Base-by-base conservation (phyloP, 2,797 vertebrate genomes). In the Sarcoramphus papa region DNA sequence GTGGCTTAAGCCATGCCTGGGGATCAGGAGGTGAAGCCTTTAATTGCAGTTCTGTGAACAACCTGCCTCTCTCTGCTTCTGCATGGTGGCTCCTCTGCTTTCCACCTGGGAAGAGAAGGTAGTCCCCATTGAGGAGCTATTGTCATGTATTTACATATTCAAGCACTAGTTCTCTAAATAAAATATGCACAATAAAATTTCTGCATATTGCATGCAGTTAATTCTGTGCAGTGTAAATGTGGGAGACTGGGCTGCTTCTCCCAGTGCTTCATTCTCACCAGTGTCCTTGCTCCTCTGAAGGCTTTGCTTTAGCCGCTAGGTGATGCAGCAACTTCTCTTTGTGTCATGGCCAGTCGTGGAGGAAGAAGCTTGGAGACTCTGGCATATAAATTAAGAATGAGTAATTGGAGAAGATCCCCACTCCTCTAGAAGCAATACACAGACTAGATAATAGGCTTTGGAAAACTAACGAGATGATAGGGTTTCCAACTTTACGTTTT, bases 401-500 rank as follows among this genome's bases (percentile, higher is more conserved):
- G 93, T 95, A 94, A 95, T 90, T 94, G 91, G 87, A 96, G 83
- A 95, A 88, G 89, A 92, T 80, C 65, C 86, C 48, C 30, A 12
- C 65, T 96, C 77, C 64, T 95, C 92, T 83, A 92, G 85, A 90
- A 96, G 82, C 6, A 74, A 84, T 92, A 53, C 40, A 22, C 65
- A 92, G 76, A 64, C 59, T 84, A 92, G 91, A 96, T 92, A 96
- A 97, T 88, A 91, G 67, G 69, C 72, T 53, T 90, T 84, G 91
- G 90, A 97, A 92, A 95, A 88, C 78, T 90, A 96, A 93, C 2
- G 21, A 91, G 88, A 90, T 92, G 79, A 93, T 94, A 96, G 92
- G 68, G 85, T 96, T 97, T 95, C 95, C 87, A 96, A 73, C 89
- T 95, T 90, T 41, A 64, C 21, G 22, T 96, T 95, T 97, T 91